Conservation (phyloP, 1,140 invertebrate species). For the Marisa cornuarietis region DNA sequence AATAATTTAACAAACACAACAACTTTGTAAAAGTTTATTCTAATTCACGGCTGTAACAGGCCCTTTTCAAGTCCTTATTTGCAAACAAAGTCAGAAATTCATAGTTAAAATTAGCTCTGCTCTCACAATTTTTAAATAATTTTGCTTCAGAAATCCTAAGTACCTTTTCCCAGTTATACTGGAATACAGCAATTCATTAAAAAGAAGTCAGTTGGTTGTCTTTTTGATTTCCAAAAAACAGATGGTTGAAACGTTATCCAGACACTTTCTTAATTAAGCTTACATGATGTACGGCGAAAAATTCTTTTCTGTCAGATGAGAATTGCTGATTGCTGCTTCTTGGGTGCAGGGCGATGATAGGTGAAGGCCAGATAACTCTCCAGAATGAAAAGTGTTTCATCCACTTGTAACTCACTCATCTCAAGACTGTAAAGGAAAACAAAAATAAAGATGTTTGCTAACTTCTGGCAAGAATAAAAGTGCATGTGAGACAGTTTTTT, state of each 20-base stretch:
- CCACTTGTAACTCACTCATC: conserved; percentile 75
- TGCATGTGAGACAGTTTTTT: not conserved
- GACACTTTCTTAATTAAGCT: too few species aligned
- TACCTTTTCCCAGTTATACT: not conserved
- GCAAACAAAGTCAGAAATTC: too few species aligned
- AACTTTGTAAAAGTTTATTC: too few species aligned
- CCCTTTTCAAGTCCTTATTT: too few species aligned
- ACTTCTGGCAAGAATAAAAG: not conserved
- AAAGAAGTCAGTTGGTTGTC: not conserved
- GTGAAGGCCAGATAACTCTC: conserved; percentile 51
- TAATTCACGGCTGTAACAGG: too few species aligned
- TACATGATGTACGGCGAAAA: too few species aligned
- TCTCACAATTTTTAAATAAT: too few species aligned
- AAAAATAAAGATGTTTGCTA: not conserved
- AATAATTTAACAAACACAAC: too few species aligned
- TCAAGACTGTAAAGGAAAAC: conserved; percentile 66
- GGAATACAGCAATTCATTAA: not conserved
- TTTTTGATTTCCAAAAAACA: not conserved
- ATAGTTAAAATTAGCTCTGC: too few species aligned
- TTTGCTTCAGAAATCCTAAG: too few species aligned
- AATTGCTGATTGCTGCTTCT: not conserved
- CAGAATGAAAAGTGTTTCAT: conserved; percentile 80
- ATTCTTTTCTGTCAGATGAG: not conserved
- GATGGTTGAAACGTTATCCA: not conserved
- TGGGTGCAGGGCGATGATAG: conserved; percentile 15